Evolutionary conservation across 2,113 vertebrate species (phyloP).

Genomic region (Neolamprologus caudopunctatus): DNA sequence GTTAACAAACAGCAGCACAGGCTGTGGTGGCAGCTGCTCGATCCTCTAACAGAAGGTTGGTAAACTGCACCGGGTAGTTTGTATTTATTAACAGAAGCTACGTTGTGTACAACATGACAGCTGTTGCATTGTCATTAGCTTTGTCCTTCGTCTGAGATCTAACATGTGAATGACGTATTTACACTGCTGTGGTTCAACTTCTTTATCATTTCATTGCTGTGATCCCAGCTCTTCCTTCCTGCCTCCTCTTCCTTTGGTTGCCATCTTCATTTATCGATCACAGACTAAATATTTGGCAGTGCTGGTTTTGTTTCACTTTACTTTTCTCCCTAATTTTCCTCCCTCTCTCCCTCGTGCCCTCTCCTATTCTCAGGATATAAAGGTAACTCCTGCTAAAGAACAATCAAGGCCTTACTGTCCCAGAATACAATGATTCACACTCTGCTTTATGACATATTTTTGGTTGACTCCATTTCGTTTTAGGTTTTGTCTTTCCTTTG

Average conservation of each 20-base stretch:
- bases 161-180: not conserved
- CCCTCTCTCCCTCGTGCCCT: constrained; percentile 76
- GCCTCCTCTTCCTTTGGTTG: constrained; percentile 60
- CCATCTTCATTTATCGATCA: constrained; percentile 50
- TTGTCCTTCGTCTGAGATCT: not conserved
- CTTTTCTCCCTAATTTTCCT: constrained; percentile 92
- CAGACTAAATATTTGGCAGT: constrained; percentile 57
- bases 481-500: not conserved
- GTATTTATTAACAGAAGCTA: not conserved
- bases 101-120: not conserved
- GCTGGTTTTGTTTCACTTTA: constrained; percentile 60
- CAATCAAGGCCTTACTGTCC: constrained; percentile 87
- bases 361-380: constrained; percentile 79
- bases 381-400: constrained; percentile 83
- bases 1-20: not conserved
- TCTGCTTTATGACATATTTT: constrained; percentile 24
- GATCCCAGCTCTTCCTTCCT: constrained; percentile 12
- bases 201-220: not conserved
- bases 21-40: accelerated
- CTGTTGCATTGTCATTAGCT: not conserved
- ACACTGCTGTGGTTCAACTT: not conserved
- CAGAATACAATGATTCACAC: constrained; percentile 18
- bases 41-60: not conserved
- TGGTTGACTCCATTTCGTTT: not conserved
- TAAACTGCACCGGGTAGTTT: not conserved